Evolutionary conservation across 2,888 invertebrate genomes (phyloP), one percentile per base, ranked within the genome.

Genomic region (Sturmia bella): DNA sequence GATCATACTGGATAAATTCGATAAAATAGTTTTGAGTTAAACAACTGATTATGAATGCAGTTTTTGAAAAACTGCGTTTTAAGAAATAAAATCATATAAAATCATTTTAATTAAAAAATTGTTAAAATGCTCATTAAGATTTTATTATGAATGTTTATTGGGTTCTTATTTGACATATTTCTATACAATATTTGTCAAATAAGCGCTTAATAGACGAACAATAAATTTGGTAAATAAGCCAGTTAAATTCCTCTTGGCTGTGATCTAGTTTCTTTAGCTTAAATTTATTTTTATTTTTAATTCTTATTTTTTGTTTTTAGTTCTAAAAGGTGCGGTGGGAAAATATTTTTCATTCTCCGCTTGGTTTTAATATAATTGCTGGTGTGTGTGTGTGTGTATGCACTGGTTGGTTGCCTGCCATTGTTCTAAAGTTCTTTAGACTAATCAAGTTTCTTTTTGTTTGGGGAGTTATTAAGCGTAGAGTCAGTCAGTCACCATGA

Each of bases 321-420:
- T 48, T 61, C 6, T 56, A 61, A 61, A 70, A 78, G 74, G 82
- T 59, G 82, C 78, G 78, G 74, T 82, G 82, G 82, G 82, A 82
- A 82, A 82, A 78, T 78, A 70, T 56, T 54, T 70, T 78, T 64
- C 59, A 76, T 74, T 66, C 64, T 59, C 64, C 12, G 64, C 21
- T 59, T 59, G 56, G 68, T 76, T 72, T 32, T 41, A 27, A 69
- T 61, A 41, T 39, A 74, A 68, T 54, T 69, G 61, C 54, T 59
- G 37, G 37, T 43, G 59, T 66, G 68, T 24, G 56, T 56, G 17
- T 66, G 68, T 45, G 43, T 56, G 32, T 43, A 6, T n/a, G n/a
- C n/a, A n/a, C n/a, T n/a, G n/a, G 43, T 45, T 19, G 7, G 17
- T 19, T 54, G 43, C 13, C 15, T 45, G 52, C 61, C 66, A 73